phyloP scores from a whole-genome alignment of 2,797 vertebrate genomes.

The Microtus californicus region DNA sequence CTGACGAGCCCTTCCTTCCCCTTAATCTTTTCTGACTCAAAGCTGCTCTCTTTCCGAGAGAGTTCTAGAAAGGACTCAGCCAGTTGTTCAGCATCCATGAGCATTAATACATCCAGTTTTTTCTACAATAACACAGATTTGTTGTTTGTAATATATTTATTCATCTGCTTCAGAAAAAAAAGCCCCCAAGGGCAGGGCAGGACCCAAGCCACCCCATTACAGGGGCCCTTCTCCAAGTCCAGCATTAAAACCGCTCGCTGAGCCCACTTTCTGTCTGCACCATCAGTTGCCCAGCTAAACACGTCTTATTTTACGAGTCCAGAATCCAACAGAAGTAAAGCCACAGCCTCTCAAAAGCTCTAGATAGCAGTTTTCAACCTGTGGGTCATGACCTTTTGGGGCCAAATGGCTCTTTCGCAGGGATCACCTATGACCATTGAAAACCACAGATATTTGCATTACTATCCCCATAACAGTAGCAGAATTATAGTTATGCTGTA shows the following conservation, averaged over 20 bases:
- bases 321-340: not conserved
- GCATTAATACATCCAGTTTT: not conserved
- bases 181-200: not conserved
- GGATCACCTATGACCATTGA: not conserved
- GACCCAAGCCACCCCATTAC: not conserved
- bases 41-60: constrained; percentile 16
- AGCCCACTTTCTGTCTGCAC: not conserved
- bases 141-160: not conserved
- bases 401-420: not conserved
- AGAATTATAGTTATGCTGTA: not conserved
- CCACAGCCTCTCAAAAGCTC: not conserved
- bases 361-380: not conserved
- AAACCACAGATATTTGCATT: not conserved
- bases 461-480: not conserved
- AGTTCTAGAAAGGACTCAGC: not conserved
- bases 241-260: not conserved
- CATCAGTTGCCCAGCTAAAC: not conserved
- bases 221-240: not conserved
- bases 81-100: constrained; percentile 1
- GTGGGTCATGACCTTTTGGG: not conserved
- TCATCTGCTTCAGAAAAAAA: not conserved
- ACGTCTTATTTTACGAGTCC: not conserved
- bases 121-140: not conserved
- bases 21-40: not conserved
- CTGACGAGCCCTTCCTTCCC: not conserved